phyloP scores from a whole-genome alignment of 2,888 invertebrate species.

The Melolontha melolontha region DNA sequence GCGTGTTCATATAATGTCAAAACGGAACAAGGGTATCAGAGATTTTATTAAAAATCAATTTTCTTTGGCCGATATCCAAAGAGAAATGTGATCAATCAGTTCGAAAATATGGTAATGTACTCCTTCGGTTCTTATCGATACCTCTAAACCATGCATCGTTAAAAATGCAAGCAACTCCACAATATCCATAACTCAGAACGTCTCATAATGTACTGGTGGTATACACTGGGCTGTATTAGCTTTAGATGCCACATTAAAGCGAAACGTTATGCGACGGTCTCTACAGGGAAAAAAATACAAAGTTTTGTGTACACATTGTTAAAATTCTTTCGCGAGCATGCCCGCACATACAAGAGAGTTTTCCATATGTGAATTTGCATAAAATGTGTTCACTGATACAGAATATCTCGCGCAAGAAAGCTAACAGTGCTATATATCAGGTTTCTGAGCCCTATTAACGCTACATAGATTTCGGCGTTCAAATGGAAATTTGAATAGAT shows the following conservation, averaged over 20 bases:
- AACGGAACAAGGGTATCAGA: slow-evolving; percentile 18
- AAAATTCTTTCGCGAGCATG: slow-evolving; percentile 29
- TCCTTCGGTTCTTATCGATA: slow-evolving; percentile 12
- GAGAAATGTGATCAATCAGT: slow-evolving; percentile 22
- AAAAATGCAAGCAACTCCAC: neutral
- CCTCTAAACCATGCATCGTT: neutral
- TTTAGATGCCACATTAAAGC: slow-evolving; percentile 6
- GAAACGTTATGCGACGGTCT: slow-evolving; percentile 9
- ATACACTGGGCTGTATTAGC: slow-evolving; percentile 7
- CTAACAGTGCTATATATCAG: neutral
- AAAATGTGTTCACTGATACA: slow-evolving; percentile 25
- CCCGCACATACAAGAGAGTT: slow-evolving; percentile 26
- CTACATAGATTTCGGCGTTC: too few relatives aligned
- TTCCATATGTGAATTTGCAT: slow-evolving; percentile 32
- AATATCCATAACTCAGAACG: neutral
- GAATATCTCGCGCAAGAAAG: neutral
- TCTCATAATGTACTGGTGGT: slow-evolving; percentile 7
- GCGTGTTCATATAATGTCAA: neutral
- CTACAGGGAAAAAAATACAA: slow-evolving; percentile 2
- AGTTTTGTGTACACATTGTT: slow-evolving; percentile 33
- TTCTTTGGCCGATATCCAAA: slow-evolving; percentile 17
- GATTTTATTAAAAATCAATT: slow-evolving; percentile 29
- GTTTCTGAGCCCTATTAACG: too few relatives aligned
- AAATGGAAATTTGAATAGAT: too few relatives aligned
- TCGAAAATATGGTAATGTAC: slow-evolving; percentile 23